Evolutionary conservation across 2,113 vertebrate species (phyloP).

Genomic region (Caranx melampygus): DNA sequence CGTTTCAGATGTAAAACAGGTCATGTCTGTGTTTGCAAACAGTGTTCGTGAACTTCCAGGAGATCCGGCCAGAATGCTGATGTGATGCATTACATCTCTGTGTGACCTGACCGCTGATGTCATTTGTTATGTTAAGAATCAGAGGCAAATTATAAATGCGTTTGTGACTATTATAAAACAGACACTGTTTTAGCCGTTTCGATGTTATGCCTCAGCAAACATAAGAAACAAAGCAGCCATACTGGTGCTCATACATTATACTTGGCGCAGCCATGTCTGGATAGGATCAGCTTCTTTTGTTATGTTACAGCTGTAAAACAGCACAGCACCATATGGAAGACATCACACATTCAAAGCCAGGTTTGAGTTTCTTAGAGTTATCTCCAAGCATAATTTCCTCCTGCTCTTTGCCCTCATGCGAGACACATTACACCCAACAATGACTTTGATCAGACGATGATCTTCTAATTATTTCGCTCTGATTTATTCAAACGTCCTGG

Average conservation of each 20-base stretch:
- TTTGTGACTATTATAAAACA: constrained; percentile 54
- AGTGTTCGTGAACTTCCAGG: constrained; percentile 15
- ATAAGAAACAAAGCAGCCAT: constrained; percentile 39
- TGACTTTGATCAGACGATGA: constrained; percentile 46
- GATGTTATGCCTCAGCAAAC: constrained; percentile 18
- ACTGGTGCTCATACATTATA: constrained; percentile 28
- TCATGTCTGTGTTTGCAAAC: constrained; percentile 1
- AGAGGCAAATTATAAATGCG: constrained; percentile 33
- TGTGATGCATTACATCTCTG: constrained; percentile 3
- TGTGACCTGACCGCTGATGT: constrained; percentile 10
- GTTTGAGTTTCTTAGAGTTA: constrained; percentile 34
- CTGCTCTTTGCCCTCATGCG: constrained; percentile 34
- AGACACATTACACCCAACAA: constrained; percentile 8
- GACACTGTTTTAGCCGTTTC: constrained; percentile 17
- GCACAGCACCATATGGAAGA: constrained; percentile 64
- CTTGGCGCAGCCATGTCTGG: constrained; percentile 51
- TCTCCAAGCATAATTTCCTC: constrained; percentile 45
- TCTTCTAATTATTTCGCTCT: constrained; percentile 43
- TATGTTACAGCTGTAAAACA: constrained; percentile 50
- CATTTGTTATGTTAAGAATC: constrained; percentile 41
- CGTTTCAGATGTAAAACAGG: constrained; percentile 15
- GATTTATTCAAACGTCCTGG: constrained; percentile 24
- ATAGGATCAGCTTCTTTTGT: constrained; percentile 56
- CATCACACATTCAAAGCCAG: constrained; percentile 48
- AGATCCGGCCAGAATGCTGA: neutral